These are phyloP conservation scores for Mesocricetus auratus DNA, from an alignment of 2,113 vertebrate genomes.

Conservation along the genomic window DNA sequence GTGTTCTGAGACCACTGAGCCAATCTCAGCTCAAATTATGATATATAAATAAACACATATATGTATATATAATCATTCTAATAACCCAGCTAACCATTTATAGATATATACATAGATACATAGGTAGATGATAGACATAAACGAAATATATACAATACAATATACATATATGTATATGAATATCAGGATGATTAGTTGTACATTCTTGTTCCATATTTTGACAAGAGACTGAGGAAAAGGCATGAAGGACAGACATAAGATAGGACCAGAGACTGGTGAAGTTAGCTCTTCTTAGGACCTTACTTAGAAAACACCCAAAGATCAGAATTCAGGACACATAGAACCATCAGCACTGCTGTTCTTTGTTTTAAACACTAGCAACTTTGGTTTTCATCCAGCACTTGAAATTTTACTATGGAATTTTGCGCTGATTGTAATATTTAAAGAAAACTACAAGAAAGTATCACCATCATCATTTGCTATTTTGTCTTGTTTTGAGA, in stretches of 20 bases:
- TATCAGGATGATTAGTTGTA: neutral
- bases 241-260: neutral
- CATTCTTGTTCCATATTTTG: neutral
- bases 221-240: neutral
- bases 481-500: neutral
- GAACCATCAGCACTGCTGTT: neutral
- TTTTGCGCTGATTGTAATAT: neutral
- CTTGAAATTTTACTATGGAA: neutral
- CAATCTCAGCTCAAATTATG: neutral
- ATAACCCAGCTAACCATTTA: neutral
- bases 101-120: neutral
- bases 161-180: no score
- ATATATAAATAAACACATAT: neutral
- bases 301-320: neutral
- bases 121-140: neutral
- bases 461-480: neutral
- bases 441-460: neutral
- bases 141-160: neutral
- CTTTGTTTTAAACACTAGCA: neutral
- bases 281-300: neutral
- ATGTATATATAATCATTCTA: neutral
- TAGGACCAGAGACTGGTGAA: neutral
- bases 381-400: neutral
- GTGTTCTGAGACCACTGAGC: neutral
- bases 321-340: neutral